Percentiles rank a stretch among this genome's conserved stretches.
These are phyloP conservation scores for Biston betularia DNA, from an alignment of 2,888 invertebrate species.

Conservation along the genomic window DNA sequence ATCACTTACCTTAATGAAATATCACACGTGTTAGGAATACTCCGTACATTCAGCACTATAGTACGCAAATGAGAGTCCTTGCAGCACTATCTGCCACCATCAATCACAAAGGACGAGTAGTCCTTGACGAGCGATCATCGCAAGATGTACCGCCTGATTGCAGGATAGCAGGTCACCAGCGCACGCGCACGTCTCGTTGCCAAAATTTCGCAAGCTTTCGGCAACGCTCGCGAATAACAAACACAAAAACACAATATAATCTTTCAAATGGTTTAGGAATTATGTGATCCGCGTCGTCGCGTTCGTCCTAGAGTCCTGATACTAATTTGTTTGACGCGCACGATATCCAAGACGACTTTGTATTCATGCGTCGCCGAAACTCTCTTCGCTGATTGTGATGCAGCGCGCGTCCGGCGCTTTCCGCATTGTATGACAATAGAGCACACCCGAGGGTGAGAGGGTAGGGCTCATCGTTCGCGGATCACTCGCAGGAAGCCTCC, in stretches of 20 bases:
- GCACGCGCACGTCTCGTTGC: slow-evolving; percentile 59
- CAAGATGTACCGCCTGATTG: slow-evolving; percentile 64
- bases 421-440: slow-evolving; percentile 79
- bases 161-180: slow-evolving; percentile 48
- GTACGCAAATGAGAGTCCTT: slow-evolving; percentile 55
- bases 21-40: slow-evolving; percentile 56
- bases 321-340: slow-evolving; percentile 61
- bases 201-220: slow-evolving; percentile 77
- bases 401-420: slow-evolving; percentile 75
- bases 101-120: slow-evolving; percentile 65
- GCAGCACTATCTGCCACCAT: slow-evolving; percentile 55
- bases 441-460: slow-evolving; percentile 72
- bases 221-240: slow-evolving; percentile 69
- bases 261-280: slow-evolving; percentile 51
- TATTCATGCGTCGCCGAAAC: slow-evolving; percentile 80
- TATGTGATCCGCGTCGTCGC: slow-evolving; percentile 59
- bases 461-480: slow-evolving; percentile 66
- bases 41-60: slow-evolving; percentile 55
- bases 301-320: slow-evolving; percentile 70
- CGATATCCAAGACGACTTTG: slow-evolving; percentile 70
- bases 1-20: slow-evolving; percentile 60
- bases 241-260: slow-evolving; percentile 54
- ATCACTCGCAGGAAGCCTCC: slow-evolving; percentile 54
- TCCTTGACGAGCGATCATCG: slow-evolving; percentile 67
- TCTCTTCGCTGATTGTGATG: slow-evolving; percentile 82